A percentile compares a stretch with the other conserved stretches of the same genome.
phyloP scores from a whole-genome alignment of 2,888 invertebrate species.

The Elmis aenea region DNA sequence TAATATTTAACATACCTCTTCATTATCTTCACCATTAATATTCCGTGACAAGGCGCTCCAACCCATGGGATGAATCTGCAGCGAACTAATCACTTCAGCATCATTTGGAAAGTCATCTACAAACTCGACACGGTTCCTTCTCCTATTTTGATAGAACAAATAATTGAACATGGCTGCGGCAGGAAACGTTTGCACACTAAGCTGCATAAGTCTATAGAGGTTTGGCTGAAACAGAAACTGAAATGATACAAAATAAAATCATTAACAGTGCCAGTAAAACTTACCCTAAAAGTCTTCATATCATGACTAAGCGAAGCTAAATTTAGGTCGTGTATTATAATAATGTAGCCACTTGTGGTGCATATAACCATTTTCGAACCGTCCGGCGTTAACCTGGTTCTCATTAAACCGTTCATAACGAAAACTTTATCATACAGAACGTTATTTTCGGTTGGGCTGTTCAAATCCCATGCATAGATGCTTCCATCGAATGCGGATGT shows the following conservation, averaged over 20 bases:
- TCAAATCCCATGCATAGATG: constrained; percentile 92
- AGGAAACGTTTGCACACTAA: constrained; percentile 76
- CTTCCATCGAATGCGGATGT: constrained; percentile 92
- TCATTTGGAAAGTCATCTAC: constrained; percentile 90
- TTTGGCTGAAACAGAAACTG: constrained; percentile 63
- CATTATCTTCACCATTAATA: constrained; percentile 77
- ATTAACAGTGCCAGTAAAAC: constrained; percentile 15
- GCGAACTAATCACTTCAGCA: constrained; percentile 84
- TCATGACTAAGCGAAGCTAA: constrained; percentile 73
- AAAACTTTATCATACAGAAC: constrained; percentile 77
- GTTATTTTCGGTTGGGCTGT: constrained; percentile 74
- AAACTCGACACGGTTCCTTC: constrained; percentile 82
- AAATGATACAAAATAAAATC: constrained; percentile 1
- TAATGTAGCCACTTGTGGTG: constrained; percentile 84
- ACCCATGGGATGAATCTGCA: constrained; percentile 84
- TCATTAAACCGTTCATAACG: constrained; percentile 77
- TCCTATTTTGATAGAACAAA: constrained; percentile 68
- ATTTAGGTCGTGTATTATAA: constrained; percentile 85
- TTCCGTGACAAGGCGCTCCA: constrained; percentile 87
- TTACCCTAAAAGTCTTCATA: constrained; percentile 77
- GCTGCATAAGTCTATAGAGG: constrained; percentile 84
- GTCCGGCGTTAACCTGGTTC: constrained; percentile 82
- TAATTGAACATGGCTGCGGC: constrained; percentile 76
- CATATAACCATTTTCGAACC: constrained; percentile 84
- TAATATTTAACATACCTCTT: constrained; percentile 66